These are phyloP conservation scores for Orchestes rusci DNA, from an alignment of 2,888 invertebrate species.

Conservation along the genomic window DNA sequence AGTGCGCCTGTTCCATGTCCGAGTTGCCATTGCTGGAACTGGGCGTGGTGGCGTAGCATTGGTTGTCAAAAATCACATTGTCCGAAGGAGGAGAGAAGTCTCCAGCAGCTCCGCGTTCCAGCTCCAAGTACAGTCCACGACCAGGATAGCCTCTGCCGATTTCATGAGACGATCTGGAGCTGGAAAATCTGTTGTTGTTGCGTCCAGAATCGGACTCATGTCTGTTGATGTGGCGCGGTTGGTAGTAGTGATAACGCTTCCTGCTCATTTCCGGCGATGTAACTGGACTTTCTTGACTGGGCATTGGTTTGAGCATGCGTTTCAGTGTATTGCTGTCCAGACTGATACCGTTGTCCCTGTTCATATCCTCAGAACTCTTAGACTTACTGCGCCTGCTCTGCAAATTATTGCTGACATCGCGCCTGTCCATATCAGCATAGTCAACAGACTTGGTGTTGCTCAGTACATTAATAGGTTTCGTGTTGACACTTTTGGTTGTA, in stretches of 20 bases:
- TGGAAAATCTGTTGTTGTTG: slow-evolving; percentile 52
- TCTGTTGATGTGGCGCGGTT: slow-evolving; percentile 49
- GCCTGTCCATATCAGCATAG: slow-evolving; percentile 60
- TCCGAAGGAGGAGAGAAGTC: slow-evolving; percentile 82
- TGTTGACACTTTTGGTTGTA: slow-evolving; percentile 41
- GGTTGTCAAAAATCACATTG: slow-evolving; percentile 91
- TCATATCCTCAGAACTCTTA: slow-evolving; percentile 87
- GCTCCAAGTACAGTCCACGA: slow-evolving; percentile 69
- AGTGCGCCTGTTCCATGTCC: slow-evolving; percentile 71
- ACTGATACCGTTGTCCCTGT: slow-evolving; percentile 42
- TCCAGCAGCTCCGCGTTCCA: slow-evolving; percentile 58
- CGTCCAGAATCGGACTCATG: slow-evolving; percentile 43
- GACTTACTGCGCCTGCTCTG: slow-evolving; percentile 63
- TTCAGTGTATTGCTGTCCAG: slow-evolving; percentile 82
- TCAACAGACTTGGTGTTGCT: slow-evolving; percentile 56
- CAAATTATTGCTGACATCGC: slow-evolving; percentile 65
- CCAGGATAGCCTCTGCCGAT: slow-evolving; percentile 66
- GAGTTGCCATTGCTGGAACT: slow-evolving; percentile 91
- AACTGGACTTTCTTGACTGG: slow-evolving; percentile 80
- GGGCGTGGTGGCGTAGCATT: slow-evolving; percentile 91
- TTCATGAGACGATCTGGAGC: slow-evolving; percentile 64
- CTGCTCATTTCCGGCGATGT: slow-evolving; percentile 87
- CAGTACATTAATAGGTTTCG: too few relatives aligned
- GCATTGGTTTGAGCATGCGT: slow-evolving; percentile 91
- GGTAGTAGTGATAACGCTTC: slow-evolving; percentile 65